Percentiles rank a stretch among this genome's conserved stretches.
These are phyloP conservation scores for Zophobas morio DNA, from an alignment of 1,140 invertebrate species.

Conservation along the genomic window DNA sequence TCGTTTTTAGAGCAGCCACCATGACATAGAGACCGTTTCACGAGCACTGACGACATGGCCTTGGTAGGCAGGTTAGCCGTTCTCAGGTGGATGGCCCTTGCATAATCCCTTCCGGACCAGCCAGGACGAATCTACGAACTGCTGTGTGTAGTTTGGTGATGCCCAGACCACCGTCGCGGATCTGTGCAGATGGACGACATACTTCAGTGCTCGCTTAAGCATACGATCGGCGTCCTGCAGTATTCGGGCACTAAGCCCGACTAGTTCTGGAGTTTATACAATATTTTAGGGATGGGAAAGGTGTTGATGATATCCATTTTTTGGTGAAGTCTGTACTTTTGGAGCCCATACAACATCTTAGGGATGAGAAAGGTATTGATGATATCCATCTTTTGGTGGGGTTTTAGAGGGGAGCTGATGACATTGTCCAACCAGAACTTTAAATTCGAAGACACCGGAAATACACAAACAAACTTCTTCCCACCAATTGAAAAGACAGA, in stretches of 20 bases:
- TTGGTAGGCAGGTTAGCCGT: slow-evolving; percentile 26
- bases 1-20: slow-evolving; percentile 3
- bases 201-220: slow-evolving; percentile 13
- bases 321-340: slow-evolving; percentile 45
- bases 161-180: slow-evolving; percentile 52
- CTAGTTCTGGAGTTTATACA: slow-evolving; percentile 44
- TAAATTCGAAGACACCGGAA: slow-evolving; percentile 5
- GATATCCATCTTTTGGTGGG: slow-evolving; percentile 54
- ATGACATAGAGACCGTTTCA: not conserved
- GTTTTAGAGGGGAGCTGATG: slow-evolving; percentile 58
- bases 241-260: not conserved
- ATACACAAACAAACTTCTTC: too few species aligned
- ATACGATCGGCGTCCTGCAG: slow-evolving; percentile 46
- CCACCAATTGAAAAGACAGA: too few species aligned
- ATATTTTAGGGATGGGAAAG: slow-evolving; percentile 43
- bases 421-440: slow-evolving; percentile 41
- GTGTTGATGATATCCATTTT: slow-evolving; percentile 32
- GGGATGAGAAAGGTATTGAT: slow-evolving; percentile 39
- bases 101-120: slow-evolving; percentile 50
- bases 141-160: not conserved
- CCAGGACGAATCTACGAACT: slow-evolving; percentile 26
- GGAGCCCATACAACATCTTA: slow-evolving; percentile 44
- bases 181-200: slow-evolving; percentile 31
- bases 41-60: not conserved
- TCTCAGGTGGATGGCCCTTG: slow-evolving; percentile 50